phyloP scores from a whole-genome alignment of 2,113 vertebrate genomes.

The Mesembrinibis cayennensis region DNA sequence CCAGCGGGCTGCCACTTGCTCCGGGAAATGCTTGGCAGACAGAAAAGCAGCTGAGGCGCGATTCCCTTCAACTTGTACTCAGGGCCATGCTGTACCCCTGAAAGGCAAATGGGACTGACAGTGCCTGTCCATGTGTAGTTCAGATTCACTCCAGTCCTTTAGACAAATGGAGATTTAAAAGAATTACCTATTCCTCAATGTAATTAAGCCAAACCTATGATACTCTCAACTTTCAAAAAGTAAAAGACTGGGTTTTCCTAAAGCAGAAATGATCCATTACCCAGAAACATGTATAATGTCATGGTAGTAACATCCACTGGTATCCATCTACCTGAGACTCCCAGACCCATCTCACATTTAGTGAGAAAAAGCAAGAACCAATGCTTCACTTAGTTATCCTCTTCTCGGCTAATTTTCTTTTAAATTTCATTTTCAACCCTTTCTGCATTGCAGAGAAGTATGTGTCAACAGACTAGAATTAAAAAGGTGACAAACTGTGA shows the following conservation, averaged over 20 bases:
- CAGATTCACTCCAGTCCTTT: not conserved
- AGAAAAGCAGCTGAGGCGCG: not conserved
- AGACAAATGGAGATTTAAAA: not conserved
- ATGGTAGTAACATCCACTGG: not conserved
- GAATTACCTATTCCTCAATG: not conserved
- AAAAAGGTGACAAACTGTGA: slow-evolving; percentile 78
- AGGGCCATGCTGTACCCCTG: accelerated
- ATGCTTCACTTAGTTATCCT: not conserved
- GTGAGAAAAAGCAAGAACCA: not conserved
- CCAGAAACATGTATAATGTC: not conserved
- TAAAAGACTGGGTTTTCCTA: not conserved
- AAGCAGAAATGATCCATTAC: not conserved
- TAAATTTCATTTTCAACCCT: slow-evolving; percentile 65
- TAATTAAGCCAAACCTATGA: not conserved
- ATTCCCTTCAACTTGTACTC: not conserved
- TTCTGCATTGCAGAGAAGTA: slow-evolving; percentile 47
- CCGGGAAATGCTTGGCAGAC: not conserved
- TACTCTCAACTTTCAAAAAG: not conserved
- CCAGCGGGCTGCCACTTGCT: not conserved
- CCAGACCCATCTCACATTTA: not conserved
- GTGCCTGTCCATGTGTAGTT: not conserved
- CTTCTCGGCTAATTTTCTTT: slow-evolving; percentile 62
- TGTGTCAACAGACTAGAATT: slow-evolving; percentile 70
- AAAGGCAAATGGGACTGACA: not conserved
- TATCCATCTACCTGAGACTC: not conserved